Conservation (phyloP, 2,888 invertebrate genomes). For the Athrips mouffetella region DNA sequence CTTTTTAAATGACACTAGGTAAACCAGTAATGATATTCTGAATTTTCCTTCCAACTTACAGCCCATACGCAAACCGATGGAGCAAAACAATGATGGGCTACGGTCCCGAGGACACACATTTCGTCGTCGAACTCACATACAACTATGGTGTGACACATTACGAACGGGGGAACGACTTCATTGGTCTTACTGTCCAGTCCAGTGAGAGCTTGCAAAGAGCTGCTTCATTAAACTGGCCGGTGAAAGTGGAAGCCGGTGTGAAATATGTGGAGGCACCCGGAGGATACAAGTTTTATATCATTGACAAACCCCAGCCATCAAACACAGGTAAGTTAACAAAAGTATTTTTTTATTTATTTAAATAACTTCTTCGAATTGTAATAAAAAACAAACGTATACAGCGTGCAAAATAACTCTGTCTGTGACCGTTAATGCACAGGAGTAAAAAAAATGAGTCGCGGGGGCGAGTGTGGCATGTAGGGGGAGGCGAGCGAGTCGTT, state of each 20-base stretch:
- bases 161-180: slow-evolving; percentile 94
- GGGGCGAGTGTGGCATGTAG: too few relatives aligned
- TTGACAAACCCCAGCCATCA: slow-evolving; percentile 83
- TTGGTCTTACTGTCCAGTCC: slow-evolving; percentile 90
- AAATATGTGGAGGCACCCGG: slow-evolving; percentile 90
- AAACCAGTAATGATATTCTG: too few relatives aligned
- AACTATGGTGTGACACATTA: slow-evolving; percentile 96
- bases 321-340: slow-evolving; percentile 75
- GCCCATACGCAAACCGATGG: slow-evolving; percentile 99
- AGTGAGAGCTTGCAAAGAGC: slow-evolving; percentile 87
- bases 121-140: slow-evolving; percentile 97
- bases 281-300: slow-evolving; percentile 91
- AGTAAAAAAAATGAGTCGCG: too few relatives aligned
- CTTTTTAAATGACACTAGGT: too few relatives aligned
- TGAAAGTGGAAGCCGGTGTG: slow-evolving; percentile 79
- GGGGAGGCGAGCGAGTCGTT: too few relatives aligned
- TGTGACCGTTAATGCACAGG: too few relatives aligned
- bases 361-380: too few relatives aligned
- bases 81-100: slow-evolving; percentile 99
- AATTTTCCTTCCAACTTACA: slow-evolving; percentile 49
- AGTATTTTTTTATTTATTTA: too few relatives aligned
- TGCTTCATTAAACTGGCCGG: slow-evolving; percentile 83
- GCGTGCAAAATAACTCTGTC: too few relatives aligned
- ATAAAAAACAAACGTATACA: too few relatives aligned
- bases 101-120: slow-evolving; percentile 95